Evolutionary conservation across 2,888 invertebrate genomes (phyloP), one percentile per base, ranked within the genome.

Genomic region (Polymixis lichenea): DNA sequence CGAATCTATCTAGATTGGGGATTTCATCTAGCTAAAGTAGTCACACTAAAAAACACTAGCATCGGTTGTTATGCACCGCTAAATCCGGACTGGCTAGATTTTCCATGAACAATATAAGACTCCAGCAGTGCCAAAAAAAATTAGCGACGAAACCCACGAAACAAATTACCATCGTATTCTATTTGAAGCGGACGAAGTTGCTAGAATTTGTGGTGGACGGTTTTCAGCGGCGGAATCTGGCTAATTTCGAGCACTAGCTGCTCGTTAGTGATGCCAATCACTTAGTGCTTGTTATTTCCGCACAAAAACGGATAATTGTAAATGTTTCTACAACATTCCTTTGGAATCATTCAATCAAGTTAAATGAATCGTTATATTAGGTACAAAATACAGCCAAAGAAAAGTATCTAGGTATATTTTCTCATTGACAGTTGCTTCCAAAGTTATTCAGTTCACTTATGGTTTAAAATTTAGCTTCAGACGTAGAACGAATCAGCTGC

Each of bases 401-500:
- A 22, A 60, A 25, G 17, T 43, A 32, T 32, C 32, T 3, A 4
- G 4, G 32, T 32, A 32, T 32, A 32, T 2, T n/a, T n/a, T n/a
- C n/a, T n/a, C n/a, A n/a, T 7, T 7, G 53, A 55, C 61, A 79
- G n/a, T 38, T 79, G 60, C 65, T 75, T 62, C 53, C 13, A 38
- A 61, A 61, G 72, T 72, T 68, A 79, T 79, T 61, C 51, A 58
- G 25, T 67, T 17, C 28, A 61, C 43, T 69, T 17, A 49, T 74
- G 55, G 25, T 61, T 69, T 58, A 15, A 38, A 61, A 38, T 51
- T 55, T 58, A 13, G 53, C 43, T 53, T 38, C 72, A 80, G 72
- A 84, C 53, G 72, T 80, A 62, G 69, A 75, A 84, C 75, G 65
- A 84, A 75, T 84, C 19, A 11, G 38, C 61, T 58, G 46, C 67